A percentile compares a stretch with the other conserved stretches of the same genome.
phyloP scores from a whole-genome alignment of 1,140 invertebrate genomes.

The Grapholita molesta region DNA sequence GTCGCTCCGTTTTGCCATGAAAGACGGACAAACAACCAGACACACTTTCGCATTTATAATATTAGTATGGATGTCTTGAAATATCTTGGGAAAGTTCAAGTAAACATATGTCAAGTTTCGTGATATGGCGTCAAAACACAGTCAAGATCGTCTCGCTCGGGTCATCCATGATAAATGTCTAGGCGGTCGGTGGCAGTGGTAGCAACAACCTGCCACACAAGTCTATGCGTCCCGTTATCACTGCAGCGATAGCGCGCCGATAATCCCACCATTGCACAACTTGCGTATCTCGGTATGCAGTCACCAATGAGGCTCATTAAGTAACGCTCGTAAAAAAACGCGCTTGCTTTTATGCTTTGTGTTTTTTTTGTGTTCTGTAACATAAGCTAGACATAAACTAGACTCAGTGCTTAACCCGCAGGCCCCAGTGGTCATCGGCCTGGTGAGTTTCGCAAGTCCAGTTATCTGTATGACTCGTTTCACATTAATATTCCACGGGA shows the following conservation, averaged over 20 bases:
- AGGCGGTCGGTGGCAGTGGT: constrained; percentile 37
- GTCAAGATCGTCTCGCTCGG: background rate
- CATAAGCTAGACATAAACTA: background rate
- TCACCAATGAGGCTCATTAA: constrained; percentile 46
- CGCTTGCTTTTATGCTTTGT: background rate
- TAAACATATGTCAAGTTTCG: background rate
- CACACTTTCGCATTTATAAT: no score
- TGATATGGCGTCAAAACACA: background rate
- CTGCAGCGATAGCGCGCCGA: constrained; percentile 48
- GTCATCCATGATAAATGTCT: background rate
- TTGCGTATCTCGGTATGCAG: constrained; percentile 66
- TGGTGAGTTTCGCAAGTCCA: constrained; percentile 71
- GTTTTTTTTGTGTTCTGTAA: background rate
- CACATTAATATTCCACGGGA: constrained; percentile 68
- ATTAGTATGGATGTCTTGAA: no score
- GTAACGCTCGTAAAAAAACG: constrained; percentile 47
- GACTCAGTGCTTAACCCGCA: constrained; percentile 24
- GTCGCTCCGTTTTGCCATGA: no score
- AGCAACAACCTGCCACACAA: constrained; percentile 47
- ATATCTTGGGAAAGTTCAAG: no score
- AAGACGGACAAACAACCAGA: no score
- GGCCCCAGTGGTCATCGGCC: constrained; percentile 63
- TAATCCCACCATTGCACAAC: constrained; percentile 55
- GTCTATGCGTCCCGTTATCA: constrained; percentile 58
- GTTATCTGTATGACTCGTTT: constrained; percentile 59